Percentiles rank a stretch among this genome's conserved stretches.
These are phyloP conservation scores for Tethea ocularis DNA, from an alignment of 2,888 invertebrate genomes.

Conservation along the genomic window DNA sequence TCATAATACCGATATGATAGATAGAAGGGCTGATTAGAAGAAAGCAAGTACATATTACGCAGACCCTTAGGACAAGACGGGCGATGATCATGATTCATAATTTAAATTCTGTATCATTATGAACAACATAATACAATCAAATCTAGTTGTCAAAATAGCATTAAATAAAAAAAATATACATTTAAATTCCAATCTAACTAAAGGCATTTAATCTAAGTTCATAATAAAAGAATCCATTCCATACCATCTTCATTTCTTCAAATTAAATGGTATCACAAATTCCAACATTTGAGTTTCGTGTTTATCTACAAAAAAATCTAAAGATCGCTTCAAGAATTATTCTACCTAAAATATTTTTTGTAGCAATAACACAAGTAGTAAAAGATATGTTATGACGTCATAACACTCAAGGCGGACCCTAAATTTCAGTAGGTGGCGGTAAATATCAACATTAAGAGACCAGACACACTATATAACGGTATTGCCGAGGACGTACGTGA, in stretches of 20 bases:
- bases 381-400: constrained; percentile 3
- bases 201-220: background rate
- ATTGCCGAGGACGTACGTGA: background rate
- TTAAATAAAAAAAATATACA: background rate
- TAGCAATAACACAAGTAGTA: constrained; percentile 3
- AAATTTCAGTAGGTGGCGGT: constrained; percentile 5
- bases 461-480: constrained; percentile 5
- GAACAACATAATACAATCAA: background rate
- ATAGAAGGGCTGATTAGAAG: too few relatives aligned
- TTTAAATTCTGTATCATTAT: too few relatives aligned
- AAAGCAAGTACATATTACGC: too few relatives aligned
- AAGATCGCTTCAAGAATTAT: background rate
- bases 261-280: background rate
- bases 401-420: constrained; percentile 3
- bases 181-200: background rate
- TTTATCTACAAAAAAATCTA: background rate
- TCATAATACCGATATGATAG: too few relatives aligned
- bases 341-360: background rate
- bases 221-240: background rate
- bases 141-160: background rate
- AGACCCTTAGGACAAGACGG: too few relatives aligned
- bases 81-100: too few relatives aligned
- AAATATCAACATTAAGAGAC: constrained; percentile 3
- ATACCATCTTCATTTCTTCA: background rate
- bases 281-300: background rate